Base-by-base conservation (phyloP, 2,888 invertebrate genomes). In the Clanis bilineata region DNA sequence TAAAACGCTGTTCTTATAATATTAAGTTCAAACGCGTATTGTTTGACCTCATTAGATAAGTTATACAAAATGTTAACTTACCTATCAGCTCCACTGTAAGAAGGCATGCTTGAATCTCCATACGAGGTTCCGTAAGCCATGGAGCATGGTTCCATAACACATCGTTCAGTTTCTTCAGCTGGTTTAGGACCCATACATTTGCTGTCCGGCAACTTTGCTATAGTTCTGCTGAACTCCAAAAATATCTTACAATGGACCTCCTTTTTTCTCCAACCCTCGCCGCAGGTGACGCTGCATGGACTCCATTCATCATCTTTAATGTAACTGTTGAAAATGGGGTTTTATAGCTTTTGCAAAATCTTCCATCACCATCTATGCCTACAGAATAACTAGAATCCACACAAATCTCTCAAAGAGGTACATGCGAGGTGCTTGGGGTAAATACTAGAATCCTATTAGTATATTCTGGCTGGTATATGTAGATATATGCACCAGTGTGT, bases 241-340 rank as follows among this genome's bases (percentile, higher is more conserved):
- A 97, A 98, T 74, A 98, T 98, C 92, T 97, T 97, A 91, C 99
- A 99, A 72, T 96, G 95, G n/a, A 98, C 98, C 72, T 95, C 95
- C 36, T 98, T 95, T 66, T 95, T 95, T n/a, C 96, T 93, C 70
- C 96, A 93, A 0, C 98, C 99, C 81, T 97, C 96, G 0, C 98
- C 98, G 80, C 99, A 98, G 0, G 96, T 95, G 0, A 96, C 96
- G 73, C 97, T 97, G 91, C 99, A 99, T 0, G 96, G 95, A 1
- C 97, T 95, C 98, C 98, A 99, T 58, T 97, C 96, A 9, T 87
- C 88, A 63, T 98, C 98, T 65, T 97, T 96, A 76, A 98, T 96
- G 92, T 96, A 99, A 81, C 99, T 98, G 75, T 65, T 60, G 86
- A 78, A 71, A 51, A 62, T 56, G 18, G 3, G n/a, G 9, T 18